Percentiles rank a stretch among this genome's conserved stretches.
Evolutionary conservation across 2,113 vertebrate species (phyloP).

Genomic region (Caranx melampygus): DNA sequence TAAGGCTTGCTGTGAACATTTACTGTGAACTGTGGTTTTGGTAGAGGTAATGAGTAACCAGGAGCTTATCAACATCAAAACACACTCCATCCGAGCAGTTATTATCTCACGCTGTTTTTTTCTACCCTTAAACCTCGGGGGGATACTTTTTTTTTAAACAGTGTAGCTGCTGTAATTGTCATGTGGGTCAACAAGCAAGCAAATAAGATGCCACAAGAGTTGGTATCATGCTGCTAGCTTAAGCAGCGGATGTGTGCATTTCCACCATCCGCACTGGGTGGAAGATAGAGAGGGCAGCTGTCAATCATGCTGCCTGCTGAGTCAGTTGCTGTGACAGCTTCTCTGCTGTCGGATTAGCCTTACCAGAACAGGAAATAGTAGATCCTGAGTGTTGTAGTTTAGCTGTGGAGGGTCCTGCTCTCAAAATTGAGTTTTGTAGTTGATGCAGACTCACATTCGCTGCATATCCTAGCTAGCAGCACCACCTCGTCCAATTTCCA

Average conservation of each 20-base stretch:
- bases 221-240: background rate
- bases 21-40: slow-evolving; percentile 39
- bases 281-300: slow-evolving; percentile 60
- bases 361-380: slow-evolving; percentile 50
- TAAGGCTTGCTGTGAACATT: slow-evolving; percentile 22
- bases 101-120: slow-evolving; percentile 4
- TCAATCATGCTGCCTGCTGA: slow-evolving; percentile 73
- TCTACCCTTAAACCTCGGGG: slow-evolving; percentile 37
- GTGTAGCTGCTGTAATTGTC: slow-evolving; percentile 16
- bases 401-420: slow-evolving; percentile 16
- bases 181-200: slow-evolving; percentile 33
- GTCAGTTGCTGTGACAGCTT: slow-evolving; percentile 74
- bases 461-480: slow-evolving; percentile 34
- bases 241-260: slow-evolving; percentile 65
- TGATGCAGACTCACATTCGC: slow-evolving; percentile 27
- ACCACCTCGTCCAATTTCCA: slow-evolving; percentile 59
- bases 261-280: slow-evolving; percentile 34
- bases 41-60: slow-evolving; percentile 41
- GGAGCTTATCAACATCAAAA: slow-evolving; percentile 28
- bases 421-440: slow-evolving; percentile 30
- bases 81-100: background rate
- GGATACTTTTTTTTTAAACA: background rate
- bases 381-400: slow-evolving; percentile 33
- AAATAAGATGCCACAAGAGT: slow-evolving; percentile 2
- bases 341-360: slow-evolving; percentile 42